Evolutionary conservation across 2,888 invertebrate species (phyloP).

Genomic region (Acleris holmiana): DNA sequence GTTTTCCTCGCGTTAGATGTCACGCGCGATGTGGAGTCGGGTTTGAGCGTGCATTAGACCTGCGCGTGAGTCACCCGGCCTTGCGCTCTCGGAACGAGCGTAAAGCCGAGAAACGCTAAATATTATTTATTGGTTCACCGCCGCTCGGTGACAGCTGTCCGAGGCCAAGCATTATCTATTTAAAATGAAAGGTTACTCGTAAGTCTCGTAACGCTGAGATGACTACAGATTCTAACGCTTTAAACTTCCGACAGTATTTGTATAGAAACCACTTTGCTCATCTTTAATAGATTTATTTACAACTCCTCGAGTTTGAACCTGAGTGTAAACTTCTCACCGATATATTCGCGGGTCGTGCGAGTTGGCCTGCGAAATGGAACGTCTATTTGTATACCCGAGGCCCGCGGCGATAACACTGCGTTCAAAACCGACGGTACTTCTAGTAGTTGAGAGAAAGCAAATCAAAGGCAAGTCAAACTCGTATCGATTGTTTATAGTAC

Average conservation of each 20-base stretch:
- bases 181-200: conserved; percentile 26
- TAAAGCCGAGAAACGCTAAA: conserved; percentile 68
- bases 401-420: conserved; percentile 77
- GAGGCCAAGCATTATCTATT: conserved; percentile 51
- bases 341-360: conserved; percentile 76
- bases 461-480: neutral
- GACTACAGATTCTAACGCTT: neutral
- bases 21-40: conserved; percentile 55
- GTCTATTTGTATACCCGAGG: conserved; percentile 81
- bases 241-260: neutral
- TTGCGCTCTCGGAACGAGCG: conserved; percentile 63
- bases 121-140: conserved; percentile 72
- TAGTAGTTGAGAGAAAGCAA: conserved; percentile 20
- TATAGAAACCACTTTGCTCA: neutral
- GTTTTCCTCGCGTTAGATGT: conserved; percentile 25
- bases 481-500: conserved; percentile 6
- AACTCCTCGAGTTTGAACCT: conserved; percentile 46
- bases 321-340: conserved; percentile 68
- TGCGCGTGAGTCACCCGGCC: conserved; percentile 76
- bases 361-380: conserved; percentile 79
- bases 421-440: conserved; percentile 23
- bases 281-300: conserved; percentile 15
- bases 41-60: conserved; percentile 59
- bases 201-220: neutral
- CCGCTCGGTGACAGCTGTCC: conserved; percentile 57